These are phyloP conservation scores for Branchinecta lindahli DNA, from an alignment of 1,140 invertebrate species.

Conservation along the genomic window DNA sequence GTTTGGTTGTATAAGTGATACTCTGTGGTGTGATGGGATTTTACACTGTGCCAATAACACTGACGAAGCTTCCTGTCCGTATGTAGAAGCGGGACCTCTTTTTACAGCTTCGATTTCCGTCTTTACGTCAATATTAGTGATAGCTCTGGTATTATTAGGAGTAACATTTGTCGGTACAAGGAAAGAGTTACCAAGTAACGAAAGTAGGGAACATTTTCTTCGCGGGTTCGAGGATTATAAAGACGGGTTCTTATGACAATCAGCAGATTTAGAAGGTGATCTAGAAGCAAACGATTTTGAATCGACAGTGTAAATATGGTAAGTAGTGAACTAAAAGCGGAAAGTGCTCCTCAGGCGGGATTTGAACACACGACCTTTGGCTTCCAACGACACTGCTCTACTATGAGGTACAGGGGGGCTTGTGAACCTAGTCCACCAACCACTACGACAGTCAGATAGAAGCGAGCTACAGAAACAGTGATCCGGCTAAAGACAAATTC, in stretches of 20 bases:
- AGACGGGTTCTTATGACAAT: neutral
- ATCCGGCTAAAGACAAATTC: too few species aligned
- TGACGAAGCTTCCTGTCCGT: neutral
- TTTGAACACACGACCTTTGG: too few species aligned
- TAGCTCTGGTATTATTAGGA: neutral
- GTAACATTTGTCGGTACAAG: neutral
- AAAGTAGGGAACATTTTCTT: neutral
- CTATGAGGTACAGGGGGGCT: too few species aligned
- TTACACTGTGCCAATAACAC: neutral
- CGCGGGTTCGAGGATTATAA: neutral
- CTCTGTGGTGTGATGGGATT: slow-evolving; percentile 1
- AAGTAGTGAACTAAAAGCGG: too few species aligned
- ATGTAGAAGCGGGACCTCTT: neutral
- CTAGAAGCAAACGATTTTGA: neutral
- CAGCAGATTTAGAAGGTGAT: neutral
- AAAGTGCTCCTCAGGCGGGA: too few species aligned
- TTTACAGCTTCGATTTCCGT: neutral
- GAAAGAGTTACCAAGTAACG: neutral
- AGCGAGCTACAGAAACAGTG: too few species aligned
- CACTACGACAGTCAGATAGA: too few species aligned
- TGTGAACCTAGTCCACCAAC: too few species aligned
- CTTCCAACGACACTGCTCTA: too few species aligned
- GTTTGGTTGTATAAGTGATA: neutral
- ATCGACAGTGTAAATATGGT: neutral
- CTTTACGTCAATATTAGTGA: neutral